Percentiles rank a stretch among this genome's conserved stretches.
phyloP scores from a whole-genome alignment of 1,140 invertebrate genomes.

The Drosophila lini region DNA sequence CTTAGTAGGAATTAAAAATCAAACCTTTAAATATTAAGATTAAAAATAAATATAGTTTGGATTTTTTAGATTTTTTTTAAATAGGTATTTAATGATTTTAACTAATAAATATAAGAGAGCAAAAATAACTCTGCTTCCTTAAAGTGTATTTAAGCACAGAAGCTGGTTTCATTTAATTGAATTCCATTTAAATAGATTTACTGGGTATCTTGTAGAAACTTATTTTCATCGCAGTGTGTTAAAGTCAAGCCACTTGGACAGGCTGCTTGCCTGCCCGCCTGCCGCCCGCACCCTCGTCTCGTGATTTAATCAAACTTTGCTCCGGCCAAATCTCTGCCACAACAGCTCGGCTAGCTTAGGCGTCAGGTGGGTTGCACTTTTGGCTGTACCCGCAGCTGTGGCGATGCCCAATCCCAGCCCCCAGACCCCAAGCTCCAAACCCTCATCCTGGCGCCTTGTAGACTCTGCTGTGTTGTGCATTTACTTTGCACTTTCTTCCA shows the following conservation, averaged over 20 bases:
- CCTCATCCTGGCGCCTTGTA: conserved; percentile 30
- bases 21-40: too few species aligned
- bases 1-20: too few species aligned
- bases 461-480: conserved; percentile 74
- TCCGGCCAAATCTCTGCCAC: conserved; percentile 61
- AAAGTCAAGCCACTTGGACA: conserved; percentile 63
- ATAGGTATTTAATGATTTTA: too few species aligned
- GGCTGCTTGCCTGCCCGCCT: neutral
- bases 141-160: neutral
- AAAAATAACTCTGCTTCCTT: neutral
- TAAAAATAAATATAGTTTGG: too few species aligned
- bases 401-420: conserved; percentile 1
- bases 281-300: conserved; percentile 32
- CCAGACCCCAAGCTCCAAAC: conserved; percentile 5
- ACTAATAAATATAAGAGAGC: too few species aligned
- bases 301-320: conserved; percentile 81
- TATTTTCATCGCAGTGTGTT: conserved; percentile 18
- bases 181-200: too few species aligned
- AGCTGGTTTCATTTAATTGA: neutral
- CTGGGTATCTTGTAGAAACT: neutral
- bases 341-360: conserved; percentile 7
- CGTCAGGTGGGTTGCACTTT: conserved; percentile 46
- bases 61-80: too few species aligned
- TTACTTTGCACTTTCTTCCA: conserved; percentile 78
- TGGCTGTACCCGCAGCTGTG: conserved; percentile 48